A percentile compares a stretch with the other conserved stretches of the same genome.
phyloP scores from a whole-genome alignment of 1,140 invertebrate species.

The Apis dorsata region DNA sequence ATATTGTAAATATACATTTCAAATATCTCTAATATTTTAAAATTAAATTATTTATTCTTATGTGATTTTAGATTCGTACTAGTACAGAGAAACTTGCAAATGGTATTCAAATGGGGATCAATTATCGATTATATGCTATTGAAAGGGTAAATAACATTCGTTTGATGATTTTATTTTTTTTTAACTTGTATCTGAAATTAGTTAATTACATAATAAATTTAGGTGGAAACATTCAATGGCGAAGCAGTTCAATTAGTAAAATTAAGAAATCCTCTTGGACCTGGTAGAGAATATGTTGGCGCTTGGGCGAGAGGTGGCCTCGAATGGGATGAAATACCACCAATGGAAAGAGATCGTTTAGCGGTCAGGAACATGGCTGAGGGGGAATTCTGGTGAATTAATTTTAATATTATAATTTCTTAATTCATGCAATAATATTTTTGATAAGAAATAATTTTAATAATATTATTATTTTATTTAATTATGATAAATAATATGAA shows the following conservation, averaged over 20 bases:
- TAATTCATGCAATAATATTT: not conserved
- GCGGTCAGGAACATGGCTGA: slow-evolving; percentile 84
- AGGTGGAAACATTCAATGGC: slow-evolving; percentile 87
- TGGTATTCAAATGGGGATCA: slow-evolving; percentile 89
- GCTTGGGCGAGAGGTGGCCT: slow-evolving; percentile 86
- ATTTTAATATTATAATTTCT: slow-evolving; percentile 14
- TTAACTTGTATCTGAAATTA: not conserved
- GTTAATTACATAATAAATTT: slow-evolving; percentile 34
- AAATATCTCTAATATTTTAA: not conserved
- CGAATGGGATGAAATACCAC: slow-evolving; percentile 88
- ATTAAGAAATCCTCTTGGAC: slow-evolving; percentile 86
- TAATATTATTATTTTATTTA: not conserved
- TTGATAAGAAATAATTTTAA: too few species aligned
- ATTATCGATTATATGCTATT: slow-evolving; percentile 89
- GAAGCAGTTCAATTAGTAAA: slow-evolving; percentile 88
- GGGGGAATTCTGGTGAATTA: slow-evolving; percentile 91
- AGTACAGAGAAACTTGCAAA: slow-evolving; percentile 87
- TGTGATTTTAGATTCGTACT: slow-evolving; percentile 82
- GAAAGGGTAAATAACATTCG: slow-evolving; percentile 84
- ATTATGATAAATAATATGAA: not conserved
- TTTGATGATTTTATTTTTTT: not conserved
- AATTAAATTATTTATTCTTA: slow-evolving; percentile 29
- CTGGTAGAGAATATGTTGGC: slow-evolving; percentile 86
- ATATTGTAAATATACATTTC: too few species aligned
- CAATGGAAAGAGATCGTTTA: slow-evolving; percentile 87